Evolutionary conservation across 2,797 vertebrate genomes (phyloP), one percentile per base, ranked within the genome.

Genomic region (Micromesistius poutassou): DNA sequence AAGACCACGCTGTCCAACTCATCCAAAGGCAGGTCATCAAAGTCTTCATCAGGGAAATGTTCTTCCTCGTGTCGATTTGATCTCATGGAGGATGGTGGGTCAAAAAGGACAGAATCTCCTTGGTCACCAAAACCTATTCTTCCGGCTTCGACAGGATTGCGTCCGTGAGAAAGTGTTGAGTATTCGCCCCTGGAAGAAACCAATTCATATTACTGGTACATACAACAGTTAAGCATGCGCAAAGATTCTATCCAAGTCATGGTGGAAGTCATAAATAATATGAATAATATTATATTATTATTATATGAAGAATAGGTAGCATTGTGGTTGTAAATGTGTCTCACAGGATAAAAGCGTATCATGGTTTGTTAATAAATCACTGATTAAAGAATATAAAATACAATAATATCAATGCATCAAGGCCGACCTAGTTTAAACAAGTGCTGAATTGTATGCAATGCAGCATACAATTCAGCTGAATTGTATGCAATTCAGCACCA

Each of bases 21-120:
- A 42, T 97, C 97, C 85, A 96, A 80, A 14, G 95, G 94, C 86
- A 97, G 92, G 75, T 94, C 89, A n/a, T 94, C 95, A 88, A 95
- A 95, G 85, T 96, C 94, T 73, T 85, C 95, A 82, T 96, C 94
- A 1, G 76, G 85, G 74, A 94, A 91, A 74, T 92, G 88, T 0
- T 81, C 66, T 55, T 77, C 78, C 79, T 83, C 78, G 83, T 25
- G 73, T n/a, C 79, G 71, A 66, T 82, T 81, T 16, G 77, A 25
- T 2, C 66, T 28, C 30, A 78, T 75, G 10, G 82, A 71, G 10
- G 73, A 74, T 0, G 25, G 12, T 1, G 73, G 31, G 30, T 76
- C 55, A 70, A 36, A 35, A 68, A 73, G 68, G 33, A 79, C 77
- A 8, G 77, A 76, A 33, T 81, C 76, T 22, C 74, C 35, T 13